Conservation (phyloP, 1,140 invertebrate species). For the Caenorhabditis tropicalis region DNA sequence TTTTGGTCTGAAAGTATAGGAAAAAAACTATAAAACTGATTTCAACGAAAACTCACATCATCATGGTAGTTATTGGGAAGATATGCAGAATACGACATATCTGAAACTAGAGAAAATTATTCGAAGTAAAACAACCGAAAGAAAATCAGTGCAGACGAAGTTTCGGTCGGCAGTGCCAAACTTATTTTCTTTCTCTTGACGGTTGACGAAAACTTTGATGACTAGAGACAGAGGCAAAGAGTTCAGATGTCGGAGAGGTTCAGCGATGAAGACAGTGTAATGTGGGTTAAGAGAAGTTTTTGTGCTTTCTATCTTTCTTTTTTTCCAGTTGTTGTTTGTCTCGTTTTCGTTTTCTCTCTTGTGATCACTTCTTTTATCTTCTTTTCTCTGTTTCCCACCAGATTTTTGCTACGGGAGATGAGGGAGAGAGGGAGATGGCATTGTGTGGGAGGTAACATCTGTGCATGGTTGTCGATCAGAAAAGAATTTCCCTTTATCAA, state of each 20-base stretch:
- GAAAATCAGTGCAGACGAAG: neutral
- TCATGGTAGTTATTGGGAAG: conserved; percentile 22
- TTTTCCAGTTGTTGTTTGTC: conserved; percentile 44
- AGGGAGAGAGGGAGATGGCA: neutral
- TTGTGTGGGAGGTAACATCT: conserved; percentile 43
- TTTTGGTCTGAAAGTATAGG: conserved; percentile 50
- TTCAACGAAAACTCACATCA: neutral
- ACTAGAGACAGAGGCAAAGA: conserved; percentile 23
- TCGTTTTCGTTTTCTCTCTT: conserved; percentile 34
- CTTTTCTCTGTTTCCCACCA: neutral
- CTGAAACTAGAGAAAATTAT: neutral
- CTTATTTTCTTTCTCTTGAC: neutral
- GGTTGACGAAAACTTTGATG: conserved; percentile 32
- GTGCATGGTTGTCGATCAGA: conserved; percentile 38
- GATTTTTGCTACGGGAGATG: neutral
- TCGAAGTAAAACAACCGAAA: neutral
- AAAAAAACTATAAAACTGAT: neutral
- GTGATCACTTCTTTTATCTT: conserved; percentile 41
- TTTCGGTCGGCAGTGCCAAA: neutral
- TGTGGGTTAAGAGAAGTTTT: neutral
- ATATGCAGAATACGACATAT: conserved; percentile 9
- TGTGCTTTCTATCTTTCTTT: neutral
- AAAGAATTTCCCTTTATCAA: neutral
- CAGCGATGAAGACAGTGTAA: conserved; percentile 4
- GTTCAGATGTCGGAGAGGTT: conserved; percentile 43